Conservation (phyloP, 2,113 vertebrate species). For the Hemibates koningsi region DNA sequence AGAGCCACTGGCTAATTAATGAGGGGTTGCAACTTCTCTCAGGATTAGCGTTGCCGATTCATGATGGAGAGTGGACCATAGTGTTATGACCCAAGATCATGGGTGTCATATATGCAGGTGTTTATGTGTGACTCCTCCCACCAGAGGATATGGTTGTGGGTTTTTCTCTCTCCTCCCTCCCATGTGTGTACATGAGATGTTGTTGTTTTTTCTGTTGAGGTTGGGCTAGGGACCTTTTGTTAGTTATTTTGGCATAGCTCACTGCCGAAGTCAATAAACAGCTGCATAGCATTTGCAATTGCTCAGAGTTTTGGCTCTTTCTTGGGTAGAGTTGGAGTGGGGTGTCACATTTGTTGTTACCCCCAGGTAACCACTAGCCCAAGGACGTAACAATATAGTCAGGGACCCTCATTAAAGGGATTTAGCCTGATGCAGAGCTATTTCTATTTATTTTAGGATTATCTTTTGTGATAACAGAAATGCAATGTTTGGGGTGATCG, state of each 20-base stretch:
- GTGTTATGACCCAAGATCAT: neutral
- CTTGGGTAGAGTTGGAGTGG: neutral
- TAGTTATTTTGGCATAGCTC: neutral
- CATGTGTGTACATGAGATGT: neutral
- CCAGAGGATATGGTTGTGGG: neutral
- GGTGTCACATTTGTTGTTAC: neutral
- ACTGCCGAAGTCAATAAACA: neutral
- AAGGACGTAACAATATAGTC: neutral
- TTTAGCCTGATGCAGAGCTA: neutral
- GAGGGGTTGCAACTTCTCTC: neutral
- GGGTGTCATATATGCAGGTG: neutral
- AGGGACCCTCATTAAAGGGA: neutral
- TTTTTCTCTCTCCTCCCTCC: neutral
- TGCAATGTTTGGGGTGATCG: neutral
- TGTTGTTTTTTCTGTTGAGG: neutral
- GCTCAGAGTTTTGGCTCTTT: neutral
- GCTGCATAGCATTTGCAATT: neutral
- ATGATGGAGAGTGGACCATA: neutral
- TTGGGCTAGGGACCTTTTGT: neutral
- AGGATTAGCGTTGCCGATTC: neutral
- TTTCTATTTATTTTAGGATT: neutral
- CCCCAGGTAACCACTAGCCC: neutral
- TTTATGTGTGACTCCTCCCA: neutral
- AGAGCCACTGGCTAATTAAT: neutral
- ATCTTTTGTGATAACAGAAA: neutral